These are phyloP conservation scores for Phyllotreta striolata DNA, from an alignment of 2,888 invertebrate genomes.

Conservation along the genomic window DNA sequence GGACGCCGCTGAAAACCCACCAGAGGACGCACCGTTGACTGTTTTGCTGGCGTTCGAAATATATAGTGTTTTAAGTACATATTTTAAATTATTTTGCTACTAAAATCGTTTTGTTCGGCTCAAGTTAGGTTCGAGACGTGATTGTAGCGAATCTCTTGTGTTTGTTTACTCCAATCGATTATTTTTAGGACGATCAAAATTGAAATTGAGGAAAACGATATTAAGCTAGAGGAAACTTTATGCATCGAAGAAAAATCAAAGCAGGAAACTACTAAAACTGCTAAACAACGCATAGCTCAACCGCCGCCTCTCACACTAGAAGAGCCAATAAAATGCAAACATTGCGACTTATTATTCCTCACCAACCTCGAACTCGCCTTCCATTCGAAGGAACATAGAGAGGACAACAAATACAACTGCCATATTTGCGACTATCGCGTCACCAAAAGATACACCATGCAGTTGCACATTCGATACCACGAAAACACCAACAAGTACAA, in stretches of 20 bases:
- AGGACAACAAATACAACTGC: conserved; percentile 51
- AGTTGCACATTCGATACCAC: conserved; percentile 56
- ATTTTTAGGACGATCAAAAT: too few species aligned
- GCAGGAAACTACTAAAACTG: too few species aligned
- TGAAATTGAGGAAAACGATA: not conserved
- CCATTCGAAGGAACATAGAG: conserved; percentile 51
- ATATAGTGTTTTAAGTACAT: too few species aligned
- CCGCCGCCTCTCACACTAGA: conserved; percentile 48
- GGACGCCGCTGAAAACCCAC: conserved; percentile 68
- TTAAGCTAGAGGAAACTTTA: not conserved
- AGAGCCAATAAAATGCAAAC: conserved; percentile 63
- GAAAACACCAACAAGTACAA: conserved; percentile 51
- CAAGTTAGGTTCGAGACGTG: too few species aligned
- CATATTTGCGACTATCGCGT: conserved; percentile 54
- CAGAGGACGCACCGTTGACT: conserved; percentile 69
- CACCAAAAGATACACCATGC: conserved; percentile 53
- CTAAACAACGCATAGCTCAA: too few species aligned
- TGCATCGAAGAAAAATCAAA: too few species aligned
- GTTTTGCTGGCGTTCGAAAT: too few species aligned
- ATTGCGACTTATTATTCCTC: conserved; percentile 65
- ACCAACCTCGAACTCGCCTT: conserved; percentile 51
- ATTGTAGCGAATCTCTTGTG: too few species aligned
- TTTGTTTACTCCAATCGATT: too few species aligned
- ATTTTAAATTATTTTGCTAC: too few species aligned
- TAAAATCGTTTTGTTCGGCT: too few species aligned